Conservation (phyloP, 1,140 invertebrate genomes). For the Leptinotarsa lineolata region DNA sequence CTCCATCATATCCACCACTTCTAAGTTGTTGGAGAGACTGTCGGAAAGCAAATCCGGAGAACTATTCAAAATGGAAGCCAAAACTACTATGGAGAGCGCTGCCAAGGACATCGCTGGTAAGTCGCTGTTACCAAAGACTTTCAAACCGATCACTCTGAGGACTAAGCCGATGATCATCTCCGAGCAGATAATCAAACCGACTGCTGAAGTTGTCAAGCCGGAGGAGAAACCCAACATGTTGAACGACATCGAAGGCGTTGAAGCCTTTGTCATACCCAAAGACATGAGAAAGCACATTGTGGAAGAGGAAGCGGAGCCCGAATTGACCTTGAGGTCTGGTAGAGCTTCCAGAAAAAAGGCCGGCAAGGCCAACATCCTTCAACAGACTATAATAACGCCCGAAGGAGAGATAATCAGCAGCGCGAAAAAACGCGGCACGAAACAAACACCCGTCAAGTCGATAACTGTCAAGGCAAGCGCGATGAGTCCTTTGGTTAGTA, state of each 20-base stretch:
- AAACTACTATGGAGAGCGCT: constrained; percentile 16
- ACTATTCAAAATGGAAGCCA: not conserved
- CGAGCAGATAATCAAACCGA: constrained; percentile 51
- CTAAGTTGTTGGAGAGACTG: constrained; percentile 43
- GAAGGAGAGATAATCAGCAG: constrained; percentile 43
- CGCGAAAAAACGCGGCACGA: not conserved
- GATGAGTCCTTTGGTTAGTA: not conserved
- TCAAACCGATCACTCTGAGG: constrained; percentile 1
- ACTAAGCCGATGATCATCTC: constrained; percentile 52
- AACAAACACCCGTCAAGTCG: not conserved
- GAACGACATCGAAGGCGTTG: constrained; percentile 51
- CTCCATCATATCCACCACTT: constrained; percentile 33
- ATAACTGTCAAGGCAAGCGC: not conserved
- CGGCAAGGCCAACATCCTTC: constrained; percentile 52
- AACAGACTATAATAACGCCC: constrained; percentile 54
- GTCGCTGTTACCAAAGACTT: not conserved
- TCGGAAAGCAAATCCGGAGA: constrained; percentile 22
- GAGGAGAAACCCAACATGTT: constrained; percentile 33
- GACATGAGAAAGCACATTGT: constrained; percentile 41
- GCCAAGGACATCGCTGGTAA: not conserved
- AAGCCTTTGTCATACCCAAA: constrained; percentile 54
- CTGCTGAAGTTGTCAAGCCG: constrained; percentile 38
- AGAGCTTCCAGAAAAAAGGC: constrained; percentile 16
- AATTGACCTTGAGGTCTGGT: not conserved
- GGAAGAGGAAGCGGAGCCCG: constrained; percentile 17